phyloP scores from a whole-genome alignment of 1,140 invertebrate genomes.

The Aphis craccivora region DNA sequence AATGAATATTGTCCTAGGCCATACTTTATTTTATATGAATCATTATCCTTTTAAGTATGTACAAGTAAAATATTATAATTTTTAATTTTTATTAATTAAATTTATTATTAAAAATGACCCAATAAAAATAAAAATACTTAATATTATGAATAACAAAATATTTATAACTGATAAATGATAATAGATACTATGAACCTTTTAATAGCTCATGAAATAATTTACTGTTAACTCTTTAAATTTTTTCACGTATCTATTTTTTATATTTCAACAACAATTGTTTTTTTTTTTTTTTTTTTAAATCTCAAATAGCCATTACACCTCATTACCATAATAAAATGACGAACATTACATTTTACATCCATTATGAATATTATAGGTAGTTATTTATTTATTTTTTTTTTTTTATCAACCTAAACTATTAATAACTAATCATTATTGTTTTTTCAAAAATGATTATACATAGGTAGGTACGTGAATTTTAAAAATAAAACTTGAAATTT shows the following conservation, averaged over 20 bases:
- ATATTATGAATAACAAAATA: not conserved
- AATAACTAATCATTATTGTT: not conserved
- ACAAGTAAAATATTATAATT: not conserved
- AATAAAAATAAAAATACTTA: not conserved
- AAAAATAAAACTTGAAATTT: not conserved
- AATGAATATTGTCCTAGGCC: not conserved
- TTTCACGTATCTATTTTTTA: not conserved
- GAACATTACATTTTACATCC: not conserved
- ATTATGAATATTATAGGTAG: not conserved
- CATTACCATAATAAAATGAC: not conserved
- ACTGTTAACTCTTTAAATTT: not conserved
- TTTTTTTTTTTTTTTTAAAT: not conserved
- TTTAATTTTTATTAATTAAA: not conserved
- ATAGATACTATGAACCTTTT: too few relatives aligned
- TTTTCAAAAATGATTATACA: not conserved
- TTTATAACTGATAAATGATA: not conserved
- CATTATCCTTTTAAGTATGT: not conserved
- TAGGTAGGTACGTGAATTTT: not conserved
- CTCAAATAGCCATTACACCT: not conserved
- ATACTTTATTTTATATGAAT: not conserved
- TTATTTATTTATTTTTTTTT: too few relatives aligned
- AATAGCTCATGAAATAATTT: not conserved
- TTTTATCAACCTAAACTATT: not conserved
- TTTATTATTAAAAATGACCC: not conserved
- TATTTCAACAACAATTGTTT: not conserved